Evolutionary conservation across 2,888 invertebrate genomes (phyloP).

Genomic region (Leucophenga maculata): DNA sequence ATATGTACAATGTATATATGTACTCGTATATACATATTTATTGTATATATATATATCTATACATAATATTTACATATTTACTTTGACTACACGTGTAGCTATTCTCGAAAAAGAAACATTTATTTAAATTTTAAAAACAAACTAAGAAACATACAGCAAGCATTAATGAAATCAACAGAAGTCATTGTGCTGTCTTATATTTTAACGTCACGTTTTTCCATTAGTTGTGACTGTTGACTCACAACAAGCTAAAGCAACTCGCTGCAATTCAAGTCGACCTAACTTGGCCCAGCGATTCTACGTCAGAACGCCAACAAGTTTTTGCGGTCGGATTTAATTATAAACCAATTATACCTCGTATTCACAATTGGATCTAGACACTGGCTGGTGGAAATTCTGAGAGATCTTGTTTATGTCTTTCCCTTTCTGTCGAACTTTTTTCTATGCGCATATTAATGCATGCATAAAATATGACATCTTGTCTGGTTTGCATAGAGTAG

Average conservation of each 20-base stretch:
- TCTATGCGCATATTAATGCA: neutral
- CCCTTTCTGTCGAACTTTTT: neutral
- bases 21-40: no score
- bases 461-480: no score
- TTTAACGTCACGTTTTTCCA: conserved; percentile 8
- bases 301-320: neutral
- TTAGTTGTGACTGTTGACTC: neutral
- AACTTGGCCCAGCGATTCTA: neutral
- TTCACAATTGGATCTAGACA: neutral
- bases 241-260: neutral
- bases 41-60: no score
- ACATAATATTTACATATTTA: no score
- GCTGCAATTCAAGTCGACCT: no score
- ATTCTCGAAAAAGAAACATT: no score
- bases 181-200: neutral
- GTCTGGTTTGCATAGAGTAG: no score
- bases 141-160: no score
- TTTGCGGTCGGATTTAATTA: conserved; percentile 6
- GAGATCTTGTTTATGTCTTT: neutral
- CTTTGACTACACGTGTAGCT: no score
- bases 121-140: no score
- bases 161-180: neutral
- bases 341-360: neutral
- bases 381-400: neutral
- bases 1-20: no score